Percentiles rank a stretch among this genome's conserved stretches.
Conservation (phyloP, 1,140 invertebrate species). For the Pseudobourletiella spinata region DNA sequence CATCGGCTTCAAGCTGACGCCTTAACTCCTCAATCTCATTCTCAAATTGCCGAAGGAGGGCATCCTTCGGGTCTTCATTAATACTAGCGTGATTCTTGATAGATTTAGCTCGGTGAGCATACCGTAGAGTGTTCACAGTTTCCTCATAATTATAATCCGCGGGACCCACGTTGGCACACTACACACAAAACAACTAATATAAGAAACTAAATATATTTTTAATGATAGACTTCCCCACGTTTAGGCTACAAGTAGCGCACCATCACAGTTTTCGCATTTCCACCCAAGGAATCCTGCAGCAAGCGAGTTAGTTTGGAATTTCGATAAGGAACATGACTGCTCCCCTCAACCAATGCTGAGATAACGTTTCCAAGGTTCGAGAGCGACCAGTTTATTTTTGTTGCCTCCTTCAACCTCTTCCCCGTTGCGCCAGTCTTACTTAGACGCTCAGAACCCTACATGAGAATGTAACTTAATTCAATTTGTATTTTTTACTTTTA, state of each 20-base stretch:
- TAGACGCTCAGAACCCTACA: slow-evolving; percentile 70
- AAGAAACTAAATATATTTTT: background rate
- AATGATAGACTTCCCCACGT: background rate
- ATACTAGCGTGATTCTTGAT: slow-evolving; percentile 93
- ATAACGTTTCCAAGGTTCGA: slow-evolving; percentile 93
- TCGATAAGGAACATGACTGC: slow-evolving; percentile 86
- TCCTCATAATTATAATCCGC: slow-evolving; percentile 96
- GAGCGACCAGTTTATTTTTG: slow-evolving; percentile 89
- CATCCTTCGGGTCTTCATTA: slow-evolving; percentile 98
- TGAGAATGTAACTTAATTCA: slow-evolving; percentile 26
- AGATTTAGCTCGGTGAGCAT: slow-evolving; percentile 94
- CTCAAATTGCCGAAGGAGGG: slow-evolving; percentile 88
- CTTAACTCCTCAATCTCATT: slow-evolving; percentile 88
- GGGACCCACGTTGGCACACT: slow-evolving; percentile 89
- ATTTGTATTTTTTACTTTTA: background rate
- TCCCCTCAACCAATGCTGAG: slow-evolving; percentile 85
- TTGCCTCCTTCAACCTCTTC: slow-evolving; percentile 80
- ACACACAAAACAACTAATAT: slow-evolving; percentile 34
- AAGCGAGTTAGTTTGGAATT: slow-evolving; percentile 89
- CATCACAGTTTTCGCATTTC: slow-evolving; percentile 96
- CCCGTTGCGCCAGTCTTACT: slow-evolving; percentile 86
- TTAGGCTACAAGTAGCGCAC: slow-evolving; percentile 42
- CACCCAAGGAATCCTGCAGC: slow-evolving; percentile 88
- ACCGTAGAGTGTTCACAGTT: slow-evolving; percentile 90
- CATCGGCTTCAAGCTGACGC: slow-evolving; percentile 65